Base-by-base conservation (phyloP, 2,888 invertebrate species). In the Pseudolycoriella hygida region DNA sequence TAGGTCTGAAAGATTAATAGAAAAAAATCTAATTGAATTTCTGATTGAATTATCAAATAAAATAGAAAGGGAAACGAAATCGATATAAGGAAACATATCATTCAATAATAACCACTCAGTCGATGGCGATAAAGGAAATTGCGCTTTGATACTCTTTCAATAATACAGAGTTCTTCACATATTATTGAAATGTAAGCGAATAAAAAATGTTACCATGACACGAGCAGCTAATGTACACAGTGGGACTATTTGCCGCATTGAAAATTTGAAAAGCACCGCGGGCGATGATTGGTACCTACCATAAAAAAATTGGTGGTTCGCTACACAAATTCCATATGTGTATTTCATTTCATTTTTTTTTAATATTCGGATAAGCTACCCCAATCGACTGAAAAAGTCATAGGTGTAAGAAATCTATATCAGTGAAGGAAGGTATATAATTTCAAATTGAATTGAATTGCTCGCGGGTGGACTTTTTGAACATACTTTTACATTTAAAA, bases 1-100 rank as follows among this genome's bases (percentile, higher is more conserved):
- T 50, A 65, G 53, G 54, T 58, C 65, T 65, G 47, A 10, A 52
- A 50, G 45, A 43, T 37, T 43, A 41, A 44, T 5, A 47, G 31
- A 40, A 17, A 19, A 45, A 30, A 31, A 6, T 25, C 8, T 25
- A 25, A 25, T 25, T 25, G 4, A 25, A 25, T 25, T 25, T 25
- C 8, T 25, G 25, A 25, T 25, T 25, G 25, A 25, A 25, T 25
- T 25, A 25, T 25, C 25, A 25, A 25, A 25, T 25, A 25, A 40
- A 40, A 17, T 17, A 42, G 14, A 20, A 20, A 37, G 3, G 37
- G 12, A 15, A 37, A 8, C 15, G 37, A 37, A 37, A 37, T 37
- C 15, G 15, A 37, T 14, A 37, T 14, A 4, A 31, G 15, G 15
- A 37, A 37, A 25, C 25, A 25, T 25, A 25, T 25, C 25, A 25